phyloP scores from a whole-genome alignment of 2,888 invertebrate genomes.

The Nycteola revayana region DNA sequence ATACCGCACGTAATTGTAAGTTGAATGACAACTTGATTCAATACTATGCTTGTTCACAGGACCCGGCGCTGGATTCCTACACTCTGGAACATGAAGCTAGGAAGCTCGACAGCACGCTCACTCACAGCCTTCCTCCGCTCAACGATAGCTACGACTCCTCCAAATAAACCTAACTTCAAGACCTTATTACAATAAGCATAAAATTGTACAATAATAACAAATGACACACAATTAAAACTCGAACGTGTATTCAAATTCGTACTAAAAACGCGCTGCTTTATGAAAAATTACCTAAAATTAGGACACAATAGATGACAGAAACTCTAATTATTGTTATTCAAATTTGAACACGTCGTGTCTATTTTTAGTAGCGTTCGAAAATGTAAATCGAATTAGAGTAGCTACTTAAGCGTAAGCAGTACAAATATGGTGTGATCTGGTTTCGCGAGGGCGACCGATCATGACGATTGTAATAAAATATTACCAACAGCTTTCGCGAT shows the following conservation, averaged over 20 bases:
- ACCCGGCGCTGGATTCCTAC: constrained; percentile 92
- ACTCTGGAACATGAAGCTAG: constrained; percentile 95
- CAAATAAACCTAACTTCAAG: constrained; percentile 47
- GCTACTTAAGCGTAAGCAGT: constrained; percentile 5
- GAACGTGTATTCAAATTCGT: constrained; percentile 22
- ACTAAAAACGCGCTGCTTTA: constrained; percentile 18
- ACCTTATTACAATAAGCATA: constrained; percentile 21
- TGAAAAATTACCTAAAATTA: constrained; percentile 23
- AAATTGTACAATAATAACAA: constrained; percentile 14
- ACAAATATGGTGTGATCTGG: constrained; percentile 25
- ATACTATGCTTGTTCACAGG: constrained; percentile 67
- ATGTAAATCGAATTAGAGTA: constrained; percentile 20
- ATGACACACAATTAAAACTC: constrained; percentile 33
- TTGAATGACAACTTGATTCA: too few species aligned
- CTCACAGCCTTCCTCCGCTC: constrained; percentile 83
- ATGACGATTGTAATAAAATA: background rate
- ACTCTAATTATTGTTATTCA: constrained; percentile 20
- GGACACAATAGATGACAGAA: constrained; percentile 22
- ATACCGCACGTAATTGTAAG: too few species aligned
- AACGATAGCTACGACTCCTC: constrained; percentile 77
- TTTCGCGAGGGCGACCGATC: constrained; percentile 23
- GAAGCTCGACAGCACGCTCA: constrained; percentile 84
- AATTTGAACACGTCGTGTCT: constrained; percentile 16
- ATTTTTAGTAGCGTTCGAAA: constrained; percentile 20
- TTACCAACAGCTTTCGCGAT: constrained; percentile 13